phyloP scores from a whole-genome alignment of 2,888 invertebrate genomes.

The Conops quadrifasciatus region DNA sequence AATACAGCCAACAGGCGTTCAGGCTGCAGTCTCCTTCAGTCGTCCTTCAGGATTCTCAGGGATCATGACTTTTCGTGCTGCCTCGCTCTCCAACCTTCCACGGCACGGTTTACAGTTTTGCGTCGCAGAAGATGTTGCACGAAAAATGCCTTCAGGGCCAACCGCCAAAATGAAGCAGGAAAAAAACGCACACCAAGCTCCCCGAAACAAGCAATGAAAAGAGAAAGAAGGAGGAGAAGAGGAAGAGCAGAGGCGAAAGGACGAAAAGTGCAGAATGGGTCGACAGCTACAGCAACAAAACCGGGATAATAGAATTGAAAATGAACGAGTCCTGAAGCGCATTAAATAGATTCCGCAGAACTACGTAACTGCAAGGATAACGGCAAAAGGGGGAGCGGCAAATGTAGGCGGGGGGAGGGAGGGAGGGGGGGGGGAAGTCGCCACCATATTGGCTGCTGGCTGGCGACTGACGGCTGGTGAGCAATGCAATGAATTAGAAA shows the following conservation, averaged over 20 bases:
- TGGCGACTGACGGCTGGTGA: neutral
- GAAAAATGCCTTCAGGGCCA: conserved; percentile 31
- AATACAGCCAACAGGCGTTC: neutral
- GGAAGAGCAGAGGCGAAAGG: neutral
- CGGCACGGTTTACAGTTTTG: conserved; percentile 29
- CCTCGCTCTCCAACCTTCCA: neutral
- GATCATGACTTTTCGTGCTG: conserved; percentile 35
- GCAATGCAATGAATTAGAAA: conserved; percentile 34
- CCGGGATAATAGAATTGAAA: conserved; percentile 26
- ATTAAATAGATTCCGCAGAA: conserved; percentile 35
- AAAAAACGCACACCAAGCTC: neutral
- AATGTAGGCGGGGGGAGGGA: neutral
- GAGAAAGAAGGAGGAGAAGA: too few species aligned
- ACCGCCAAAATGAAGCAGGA: neutral
- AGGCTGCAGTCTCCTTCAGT: conserved; percentile 56
- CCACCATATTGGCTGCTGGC: neutral
- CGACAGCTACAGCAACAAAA: neutral
- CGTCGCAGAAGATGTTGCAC: conserved; percentile 27
- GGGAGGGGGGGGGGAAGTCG: neutral
- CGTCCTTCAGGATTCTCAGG: conserved; percentile 59
- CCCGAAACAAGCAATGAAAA: too few species aligned
- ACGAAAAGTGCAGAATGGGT: conserved; percentile 3
- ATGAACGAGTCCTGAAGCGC: conserved; percentile 36
- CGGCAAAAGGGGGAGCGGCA: neutral
- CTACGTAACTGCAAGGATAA: neutral